Evolutionary conservation across 2,797 vertebrate species (phyloP).

Genomic region (Miichthys miiuy): DNA sequence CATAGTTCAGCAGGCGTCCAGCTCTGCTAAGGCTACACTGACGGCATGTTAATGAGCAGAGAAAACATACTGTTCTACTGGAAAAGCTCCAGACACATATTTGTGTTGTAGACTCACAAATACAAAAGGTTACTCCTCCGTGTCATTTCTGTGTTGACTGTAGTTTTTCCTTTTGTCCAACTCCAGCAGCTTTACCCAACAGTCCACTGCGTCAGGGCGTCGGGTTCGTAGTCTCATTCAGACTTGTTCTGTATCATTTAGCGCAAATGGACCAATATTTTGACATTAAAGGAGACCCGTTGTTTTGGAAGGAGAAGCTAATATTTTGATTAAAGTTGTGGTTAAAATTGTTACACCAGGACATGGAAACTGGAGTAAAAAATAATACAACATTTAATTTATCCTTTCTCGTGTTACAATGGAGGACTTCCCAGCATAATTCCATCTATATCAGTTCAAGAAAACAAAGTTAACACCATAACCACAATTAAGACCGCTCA

Average conservation of each 20-base stretch:
- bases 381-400: conserved; percentile 76
- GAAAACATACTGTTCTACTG: neutral
- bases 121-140: conserved; percentile 25
- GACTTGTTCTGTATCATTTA: conserved; percentile 31
- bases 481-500: conserved; percentile 52
- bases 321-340: conserved; percentile 49
- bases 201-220: conserved; percentile 11
- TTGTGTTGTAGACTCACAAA: conserved; percentile 12
- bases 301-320: conserved; percentile 41
- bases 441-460: conserved; percentile 53
- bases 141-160: conserved; percentile 1
- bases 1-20: conserved; percentile 65
- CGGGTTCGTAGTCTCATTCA: conserved; percentile 27
- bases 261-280: conserved; percentile 32
- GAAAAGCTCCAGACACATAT: conserved; percentile 18
- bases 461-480: conserved; percentile 46
- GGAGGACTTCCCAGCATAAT: conserved; percentile 62
- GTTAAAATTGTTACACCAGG: conserved; percentile 56
- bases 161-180: conserved; percentile 21
- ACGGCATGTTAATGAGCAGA: conserved; percentile 9
- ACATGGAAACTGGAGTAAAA: conserved; percentile 75
- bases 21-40: conserved; percentile 60
- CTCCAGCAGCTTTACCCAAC: conserved; percentile 21
- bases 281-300: conserved; percentile 37
- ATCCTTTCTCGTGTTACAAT: conserved; percentile 67